Evolutionary conservation across 2,113 vertebrate genomes (phyloP), one percentile per base, ranked within the genome.

Genomic region (Nannobrachium achirus): DNA sequence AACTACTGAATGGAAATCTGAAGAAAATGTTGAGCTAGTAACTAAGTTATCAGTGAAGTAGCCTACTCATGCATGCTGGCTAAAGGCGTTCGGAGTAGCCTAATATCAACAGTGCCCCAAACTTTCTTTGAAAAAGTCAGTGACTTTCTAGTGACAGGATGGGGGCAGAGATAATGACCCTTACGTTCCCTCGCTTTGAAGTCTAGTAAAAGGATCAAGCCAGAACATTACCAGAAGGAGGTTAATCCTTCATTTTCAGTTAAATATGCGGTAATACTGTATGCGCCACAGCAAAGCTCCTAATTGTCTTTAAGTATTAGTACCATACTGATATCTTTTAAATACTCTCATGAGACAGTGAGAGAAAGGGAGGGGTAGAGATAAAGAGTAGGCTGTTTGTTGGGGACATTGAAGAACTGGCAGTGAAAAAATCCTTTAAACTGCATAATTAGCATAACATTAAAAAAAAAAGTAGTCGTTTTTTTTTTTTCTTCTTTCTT

Each of bases 371-470:
- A n/a, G 25, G 25, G 25, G 13, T 69, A 73, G 86, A 72, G 66
- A 70, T 66, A 52, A 63, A 59, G 52, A 20, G 42, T 8, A 40
- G 39, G 53, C 41, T 57, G 48, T 19, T 38, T 49, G 46, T 11
- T 20, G 66, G 41, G 25, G 59, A 72, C 74, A 66, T 8, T 39
- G 13, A 53, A 55, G 20, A 67, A 52, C 9, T 40, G 25, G 15
- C 25, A 33, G 6, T 33, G 66, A 73, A 33, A 62, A 73, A 83
- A 81, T 66, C 14, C 62, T 69, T 62, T 73, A 56, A 88, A 79
- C 77, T 20, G 62, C 81, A 50, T 75, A 66, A 87, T 90, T 91
- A 87, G 69, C 68, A 84, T 86, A 77, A 66, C 71, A 86, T 81
- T 78, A 75, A 86, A 80, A 39, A 66, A 56, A 42, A 79, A 76